A percentile compares a stretch with the other conserved stretches of the same genome.
Conservation (phyloP, 2,888 invertebrate genomes). For the Ectemnius lituratus region DNA sequence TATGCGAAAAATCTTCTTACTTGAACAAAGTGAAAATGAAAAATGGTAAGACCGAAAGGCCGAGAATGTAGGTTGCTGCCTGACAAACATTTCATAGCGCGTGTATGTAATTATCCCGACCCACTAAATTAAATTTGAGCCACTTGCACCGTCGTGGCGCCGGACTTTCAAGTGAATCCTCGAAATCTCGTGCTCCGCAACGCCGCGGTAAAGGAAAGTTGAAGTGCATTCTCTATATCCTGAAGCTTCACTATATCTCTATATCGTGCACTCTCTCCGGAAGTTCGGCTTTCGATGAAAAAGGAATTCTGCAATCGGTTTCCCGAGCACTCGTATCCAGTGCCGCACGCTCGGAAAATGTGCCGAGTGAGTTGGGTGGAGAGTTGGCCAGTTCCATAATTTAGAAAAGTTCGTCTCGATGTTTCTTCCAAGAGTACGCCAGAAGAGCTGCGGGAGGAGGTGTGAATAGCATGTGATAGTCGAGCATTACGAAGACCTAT, state of each 20-base stretch:
- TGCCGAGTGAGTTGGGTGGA: no score
- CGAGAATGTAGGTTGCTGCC: slow-evolving; percentile 48
- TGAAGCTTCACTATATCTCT: no score
- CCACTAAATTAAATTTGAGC: slow-evolving; percentile 30
- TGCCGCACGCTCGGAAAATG: no score
- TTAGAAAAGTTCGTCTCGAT: not conserved
- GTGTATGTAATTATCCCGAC: slow-evolving; percentile 27
- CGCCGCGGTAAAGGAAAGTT: no score
- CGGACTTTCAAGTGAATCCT: no score
- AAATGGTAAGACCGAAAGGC: slow-evolving; percentile 26
- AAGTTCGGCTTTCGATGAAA: not conserved
- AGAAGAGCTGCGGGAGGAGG: not conserved
- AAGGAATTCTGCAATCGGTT: not conserved
- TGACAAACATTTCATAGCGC: slow-evolving; percentile 45
- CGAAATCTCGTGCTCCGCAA: no score
- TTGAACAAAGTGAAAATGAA: slow-evolving; percentile 41
- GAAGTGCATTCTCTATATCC: no score
- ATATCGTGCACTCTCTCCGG: not conserved
- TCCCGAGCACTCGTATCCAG: no score
- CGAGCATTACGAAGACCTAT: not conserved
- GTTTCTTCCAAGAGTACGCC: slow-evolving; percentile 4
- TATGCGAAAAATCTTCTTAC: slow-evolving; percentile 34
- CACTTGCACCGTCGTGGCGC: not conserved
- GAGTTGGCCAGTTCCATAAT: no score
- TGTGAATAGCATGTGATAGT: not conserved